Base-by-base conservation (phyloP, 2,888 invertebrate genomes). In the Panorpa germanica region DNA sequence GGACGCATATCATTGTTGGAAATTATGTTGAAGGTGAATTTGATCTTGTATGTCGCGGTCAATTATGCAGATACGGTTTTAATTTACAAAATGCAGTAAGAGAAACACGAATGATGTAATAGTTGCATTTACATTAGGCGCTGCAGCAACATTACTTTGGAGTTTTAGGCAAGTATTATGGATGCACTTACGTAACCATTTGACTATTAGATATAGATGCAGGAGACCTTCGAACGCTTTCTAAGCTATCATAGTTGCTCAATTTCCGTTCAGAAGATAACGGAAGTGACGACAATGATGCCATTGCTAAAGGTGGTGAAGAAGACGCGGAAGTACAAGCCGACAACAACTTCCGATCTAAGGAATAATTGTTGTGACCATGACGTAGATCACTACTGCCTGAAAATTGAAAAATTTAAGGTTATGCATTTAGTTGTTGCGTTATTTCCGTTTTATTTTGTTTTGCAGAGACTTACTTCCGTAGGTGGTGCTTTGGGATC, bases 401-500 rank as follows among this genome's bases (percentile, higher is more conserved):
- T 64, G 44, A 30, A 49, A 47, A 37, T 20, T 37, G 35, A 32
- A 34, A 19, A 38, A 32, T 19, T 25, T 9, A 29, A 26, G 12
- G n/a, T 27, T n/a, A 16, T 13, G n/a, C 9, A 29, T 11, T 27
- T 20, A 12, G 8, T 17, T 26, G 12, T 29, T 3, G 15, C 14
- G 5, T 14, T 11, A 18, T 6, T 9, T 5, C 15, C 6, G n/a
- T 26, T 10, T 26, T 22, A 13, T 14, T 23, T 9, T 4, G 10
- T 4, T 17, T 8, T 27, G 22, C 7, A 12, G 16, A 19, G 38
- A 64, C 74, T 70, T 56, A 76, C 76, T 76, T 52, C 75, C 75
- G 52, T 75, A 76, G 33, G 74, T 60, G 28, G 74, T 68, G 49
- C 71, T 65, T 43, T 69, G 63, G 17, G 72, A 68, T 13, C 72